These are phyloP conservation scores for Sebastes itinus DNA, from an alignment of 2,797 vertebrate genomes.

Conservation along the genomic window DNA sequence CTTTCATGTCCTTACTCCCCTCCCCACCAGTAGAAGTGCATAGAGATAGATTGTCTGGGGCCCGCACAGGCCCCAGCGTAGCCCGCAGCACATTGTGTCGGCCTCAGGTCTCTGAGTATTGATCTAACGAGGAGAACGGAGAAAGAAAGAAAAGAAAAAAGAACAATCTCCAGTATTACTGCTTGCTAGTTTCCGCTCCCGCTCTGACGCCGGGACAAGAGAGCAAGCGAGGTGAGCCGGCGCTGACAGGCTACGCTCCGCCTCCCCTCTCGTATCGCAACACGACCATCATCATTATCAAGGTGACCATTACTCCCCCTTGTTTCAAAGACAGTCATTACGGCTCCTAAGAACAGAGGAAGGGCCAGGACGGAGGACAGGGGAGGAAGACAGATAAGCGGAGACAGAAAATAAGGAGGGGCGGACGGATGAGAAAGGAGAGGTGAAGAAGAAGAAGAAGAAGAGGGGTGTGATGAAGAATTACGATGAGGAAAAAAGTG, in stretches of 20 bases:
- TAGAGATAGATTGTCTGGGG: constrained; percentile 72
- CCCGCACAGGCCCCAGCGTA: constrained; percentile 59
- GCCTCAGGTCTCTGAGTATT: constrained; percentile 48
- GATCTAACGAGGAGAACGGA: constrained; percentile 46
- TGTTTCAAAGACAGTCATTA: constrained; percentile 76
- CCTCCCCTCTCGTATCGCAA: constrained; percentile 22
- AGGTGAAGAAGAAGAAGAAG: constrained; percentile 39
- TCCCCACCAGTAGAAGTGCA: constrained; percentile 64
- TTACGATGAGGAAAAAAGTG: constrained; percentile 63
- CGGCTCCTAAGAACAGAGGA: constrained; percentile 61
- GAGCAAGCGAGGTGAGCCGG: constrained; percentile 45
- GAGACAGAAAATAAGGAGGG: constrained; percentile 70
- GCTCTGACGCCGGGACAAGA: constrained; percentile 16
- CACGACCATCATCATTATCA: constrained; percentile 73
- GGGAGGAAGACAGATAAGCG: constrained; percentile 58
- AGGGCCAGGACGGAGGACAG: constrained; percentile 29
- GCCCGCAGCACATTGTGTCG: constrained; percentile 63
- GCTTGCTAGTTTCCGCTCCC: constrained; percentile 29
- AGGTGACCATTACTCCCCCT: constrained; percentile 76
- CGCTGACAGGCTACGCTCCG: constrained; percentile 32
- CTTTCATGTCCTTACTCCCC: constrained; percentile 71
- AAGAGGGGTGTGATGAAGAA: constrained; percentile 59
- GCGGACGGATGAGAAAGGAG: constrained; percentile 52
- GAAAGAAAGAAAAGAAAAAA: constrained; percentile 26
- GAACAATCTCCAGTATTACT: constrained; percentile 34